These are phyloP conservation scores for Lathronympha strigana DNA, from an alignment of 2,888 invertebrate species.

Conservation along the genomic window DNA sequence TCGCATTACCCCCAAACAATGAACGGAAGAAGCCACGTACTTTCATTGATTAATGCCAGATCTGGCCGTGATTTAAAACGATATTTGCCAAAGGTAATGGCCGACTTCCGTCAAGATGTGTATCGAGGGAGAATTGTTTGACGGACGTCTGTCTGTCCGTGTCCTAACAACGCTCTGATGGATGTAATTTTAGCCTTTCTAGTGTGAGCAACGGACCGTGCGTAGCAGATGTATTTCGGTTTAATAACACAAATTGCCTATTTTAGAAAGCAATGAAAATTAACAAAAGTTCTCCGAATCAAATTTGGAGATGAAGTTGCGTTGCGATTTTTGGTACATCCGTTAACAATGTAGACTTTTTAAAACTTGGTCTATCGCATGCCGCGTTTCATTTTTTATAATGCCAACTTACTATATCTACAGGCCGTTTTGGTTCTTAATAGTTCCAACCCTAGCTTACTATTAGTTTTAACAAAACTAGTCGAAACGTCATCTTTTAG, in stretches of 20 bases:
- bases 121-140: conserved; percentile 53
- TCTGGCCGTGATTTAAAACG: conserved; percentile 59
- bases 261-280: conserved; percentile 54
- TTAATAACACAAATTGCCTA: conserved; percentile 61
- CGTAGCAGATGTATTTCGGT: conserved; percentile 56
- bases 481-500: conserved; percentile 46
- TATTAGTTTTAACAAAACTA: conserved; percentile 47
- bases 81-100: conserved; percentile 64
- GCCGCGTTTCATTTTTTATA: too few relatives aligned
- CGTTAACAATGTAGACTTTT: conserved; percentile 5
- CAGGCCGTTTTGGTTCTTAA: neutral
- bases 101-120: conserved; percentile 59
- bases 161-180: conserved; percentile 52
- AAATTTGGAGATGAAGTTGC: conserved; percentile 40
- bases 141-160: conserved; percentile 53
- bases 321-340: conserved; percentile 1
- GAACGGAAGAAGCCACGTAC: conserved; percentile 67
- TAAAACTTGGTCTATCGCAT: too few relatives aligned
- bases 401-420: neutral
- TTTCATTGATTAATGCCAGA: conserved; percentile 70
- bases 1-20: conserved; percentile 63
- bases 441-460: conserved; percentile 43
- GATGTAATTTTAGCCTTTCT: conserved; percentile 57
- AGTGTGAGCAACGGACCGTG: conserved; percentile 55
- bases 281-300: conserved; percentile 34